Conservation (phyloP, 2,797 vertebrate species). For the Eulemur albifrons region DNA sequence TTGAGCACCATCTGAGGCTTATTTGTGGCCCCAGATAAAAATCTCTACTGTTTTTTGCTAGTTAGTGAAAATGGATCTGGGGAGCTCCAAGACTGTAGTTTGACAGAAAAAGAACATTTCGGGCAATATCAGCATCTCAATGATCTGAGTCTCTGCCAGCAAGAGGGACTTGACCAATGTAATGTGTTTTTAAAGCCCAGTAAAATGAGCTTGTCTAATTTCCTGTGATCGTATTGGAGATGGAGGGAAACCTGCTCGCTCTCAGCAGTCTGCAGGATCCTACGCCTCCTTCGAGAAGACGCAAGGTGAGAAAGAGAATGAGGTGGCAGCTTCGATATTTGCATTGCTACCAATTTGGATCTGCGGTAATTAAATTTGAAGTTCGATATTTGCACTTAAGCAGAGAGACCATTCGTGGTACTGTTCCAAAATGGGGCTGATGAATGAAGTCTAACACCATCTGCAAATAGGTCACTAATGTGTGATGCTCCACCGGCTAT, state of each 20-base stretch:
- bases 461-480: not conserved
- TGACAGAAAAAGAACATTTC: not conserved
- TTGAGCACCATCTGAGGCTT: not conserved
- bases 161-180: not conserved
- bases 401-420: not conserved
- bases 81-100: not conserved
- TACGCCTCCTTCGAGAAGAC: not conserved
- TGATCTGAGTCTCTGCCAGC: not conserved
- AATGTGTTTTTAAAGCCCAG: constrained; percentile 32
- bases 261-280: not conserved
- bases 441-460: not conserved
- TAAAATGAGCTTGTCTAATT: not conserved
- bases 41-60: not conserved
- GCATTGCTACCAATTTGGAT: not conserved
- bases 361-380: constrained; percentile 18
- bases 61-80: not conserved
- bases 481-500: rapidly evolving
- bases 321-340: not conserved
- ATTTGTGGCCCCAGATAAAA: not conserved
- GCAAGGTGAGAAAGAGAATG: not conserved
- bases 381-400: not conserved
- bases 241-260: not conserved
- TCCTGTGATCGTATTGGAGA: not conserved
- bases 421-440: not conserved
- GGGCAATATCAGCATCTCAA: not conserved